Base-by-base conservation (phyloP, 2,113 vertebrate genomes). In the Dolichotis patagonum region DNA sequence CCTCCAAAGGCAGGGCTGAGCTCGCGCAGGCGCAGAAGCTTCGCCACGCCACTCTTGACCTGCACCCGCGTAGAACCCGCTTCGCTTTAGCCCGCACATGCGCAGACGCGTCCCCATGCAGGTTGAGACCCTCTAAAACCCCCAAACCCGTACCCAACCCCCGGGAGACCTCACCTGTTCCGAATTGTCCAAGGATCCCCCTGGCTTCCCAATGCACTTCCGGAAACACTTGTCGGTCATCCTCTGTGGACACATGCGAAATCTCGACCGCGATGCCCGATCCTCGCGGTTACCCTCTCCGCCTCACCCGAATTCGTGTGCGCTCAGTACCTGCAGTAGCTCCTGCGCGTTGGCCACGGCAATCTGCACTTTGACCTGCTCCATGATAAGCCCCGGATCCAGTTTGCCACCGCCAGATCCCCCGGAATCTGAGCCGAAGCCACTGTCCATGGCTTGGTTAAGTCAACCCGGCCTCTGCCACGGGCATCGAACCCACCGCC, bases 181-280 rank as follows among this genome's bases (percentile, higher is more conserved):
- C 2, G 99, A 99, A 97, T 99, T 99, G 94, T 99, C 99, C 98
- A 99, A 92, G 0, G 99, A 96, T 77, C 99, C 99, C n/a, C 99
- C 99, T 1, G 99, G 99, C 96, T 99, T 99, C 32, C 99, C 99
- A 94, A 99, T 99, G 97, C 99, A 99, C 98, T 99, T 99, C 98
- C 99, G 99, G 98, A 99, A 99, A 97, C 99, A 99, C 96, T 99
- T 99, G 98, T 99, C 99, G 0, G 99, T 99, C 99, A 99, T 99
- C 93, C 99, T 99, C 99, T 99, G 98, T 63, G 87, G 89, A 94
- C 77, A 97, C 38, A 96, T 2, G 38, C 13, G n/a, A 78, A 35
- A 58, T 5, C 69, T 95, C 56, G 91, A 75, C 54, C 38, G 24
- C 63, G 20, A 87, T 1, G 49, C 62, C 81, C 54, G 13, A 0